A percentile compares a stretch with the other conserved stretches of the same genome.
Evolutionary conservation across 37 sponge, comb jelly and placozoan genomes (phyloP).

Genomic region (Eunapius fragilis): DNA sequence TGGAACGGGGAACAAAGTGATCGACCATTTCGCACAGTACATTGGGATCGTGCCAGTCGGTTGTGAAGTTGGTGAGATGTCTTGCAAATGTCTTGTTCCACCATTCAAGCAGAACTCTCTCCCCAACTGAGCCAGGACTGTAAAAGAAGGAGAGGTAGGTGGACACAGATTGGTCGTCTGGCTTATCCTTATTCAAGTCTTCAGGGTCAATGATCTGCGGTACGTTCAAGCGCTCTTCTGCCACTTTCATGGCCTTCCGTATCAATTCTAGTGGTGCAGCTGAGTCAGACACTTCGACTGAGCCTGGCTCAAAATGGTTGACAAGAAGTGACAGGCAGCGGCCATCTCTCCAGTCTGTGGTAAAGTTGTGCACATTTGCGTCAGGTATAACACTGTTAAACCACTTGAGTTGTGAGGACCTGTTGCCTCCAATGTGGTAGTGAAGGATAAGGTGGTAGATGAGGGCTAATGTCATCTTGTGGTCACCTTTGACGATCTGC

Average conservation of each 20-base stretch:
- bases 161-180: constrained; percentile 50
- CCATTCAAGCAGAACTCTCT: constrained; percentile 43
- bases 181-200: constrained; percentile 8
- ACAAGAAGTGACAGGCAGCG: constrained; percentile 51
- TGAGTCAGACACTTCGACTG: neutral
- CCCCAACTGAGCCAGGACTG: constrained; percentile 41
- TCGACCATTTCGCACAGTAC: constrained; percentile 52
- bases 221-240: constrained; percentile 38
- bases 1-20: constrained; percentile 27
- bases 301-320: constrained; percentile 41
- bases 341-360: constrained; percentile 60
- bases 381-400: constrained; percentile 16
- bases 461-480: neutral
- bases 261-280: constrained; percentile 20
- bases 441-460: neutral
- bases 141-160: constrained; percentile 59
- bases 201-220: constrained; percentile 41
- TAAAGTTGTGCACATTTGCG: constrained; percentile 24
- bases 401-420: constrained; percentile 11
- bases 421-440: neutral
- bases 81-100: constrained; percentile 31
- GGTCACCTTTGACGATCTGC: neutral
- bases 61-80: constrained; percentile 42
- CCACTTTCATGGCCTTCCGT: constrained; percentile 32
- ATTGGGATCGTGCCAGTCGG: constrained; percentile 54